Percentiles rank a stretch among this genome's conserved stretches.
Conservation (phyloP, 1,140 invertebrate species). For the Drosophila athabasca region DNA sequence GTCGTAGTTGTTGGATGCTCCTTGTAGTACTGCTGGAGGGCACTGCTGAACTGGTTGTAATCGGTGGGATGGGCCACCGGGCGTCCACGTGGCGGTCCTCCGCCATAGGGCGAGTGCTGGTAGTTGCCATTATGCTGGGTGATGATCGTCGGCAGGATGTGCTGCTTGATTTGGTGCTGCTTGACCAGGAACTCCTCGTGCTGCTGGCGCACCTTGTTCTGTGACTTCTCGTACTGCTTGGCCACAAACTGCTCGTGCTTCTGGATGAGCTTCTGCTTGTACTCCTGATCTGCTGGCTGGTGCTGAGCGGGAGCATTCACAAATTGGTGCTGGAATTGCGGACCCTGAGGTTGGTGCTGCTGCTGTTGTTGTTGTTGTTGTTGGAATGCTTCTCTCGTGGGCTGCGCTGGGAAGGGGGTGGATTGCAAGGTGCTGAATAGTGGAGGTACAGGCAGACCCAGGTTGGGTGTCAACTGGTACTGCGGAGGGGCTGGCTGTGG, state of each 20-base stretch:
- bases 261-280: constrained; percentile 87
- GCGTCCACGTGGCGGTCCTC: constrained; percentile 59
- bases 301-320: constrained; percentile 83
- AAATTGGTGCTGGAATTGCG: constrained; percentile 84
- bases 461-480: constrained; percentile 67
- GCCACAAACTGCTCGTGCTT: constrained; percentile 89
- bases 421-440: constrained; percentile 75
- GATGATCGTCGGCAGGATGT: constrained; percentile 77
- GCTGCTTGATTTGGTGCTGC: constrained; percentile 86
- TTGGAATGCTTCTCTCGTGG: constrained; percentile 57
- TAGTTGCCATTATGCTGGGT: constrained; percentile 71
- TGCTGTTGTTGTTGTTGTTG: constrained; percentile 81
- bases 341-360: constrained; percentile 83
- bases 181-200: constrained; percentile 87
- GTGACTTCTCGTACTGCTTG: constrained; percentile 88
- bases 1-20: constrained; percentile 84
- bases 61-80: constrained; percentile 83
- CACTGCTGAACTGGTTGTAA: constrained; percentile 82
- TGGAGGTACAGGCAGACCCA: constrained; percentile 70
- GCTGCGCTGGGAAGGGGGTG: constrained; percentile 80
- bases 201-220: constrained; percentile 87
- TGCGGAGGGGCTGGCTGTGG: constrained; percentile 50
- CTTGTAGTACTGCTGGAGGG: constrained; percentile 84
- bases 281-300: constrained; percentile 85
- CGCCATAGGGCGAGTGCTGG: constrained; percentile 68